Base-by-base conservation (phyloP, 2,113 vertebrate species). In the Austrofundulus limnaeus region DNA sequence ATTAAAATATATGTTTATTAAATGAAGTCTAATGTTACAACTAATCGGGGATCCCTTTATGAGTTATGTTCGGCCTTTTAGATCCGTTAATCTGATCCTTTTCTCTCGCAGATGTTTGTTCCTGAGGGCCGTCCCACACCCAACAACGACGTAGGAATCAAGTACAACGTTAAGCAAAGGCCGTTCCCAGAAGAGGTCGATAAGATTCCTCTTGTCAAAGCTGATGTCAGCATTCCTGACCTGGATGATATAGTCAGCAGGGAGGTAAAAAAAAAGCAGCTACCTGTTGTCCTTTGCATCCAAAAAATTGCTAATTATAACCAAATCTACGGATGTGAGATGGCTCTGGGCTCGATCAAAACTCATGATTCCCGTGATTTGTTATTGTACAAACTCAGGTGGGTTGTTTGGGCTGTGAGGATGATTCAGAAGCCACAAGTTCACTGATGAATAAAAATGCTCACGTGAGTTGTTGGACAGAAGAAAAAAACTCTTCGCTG, bases 101-200 rank as follows among this genome's bases (percentile, higher is more conserved):
- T 72, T 51, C 25, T 71, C 62, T 59, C 80, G 73, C 83, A 98
- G 95, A 92, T 94, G 77, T 98, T 98, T 87, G 92, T 94, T 31
- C 95, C 96, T 13, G 96, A 98, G 80, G 87, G 91, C 77, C 94
- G 95, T 20, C 96, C 96, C 17, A 21, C 91, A 81, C 96, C 96
- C 43, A 95, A 94, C 81, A 94, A 94, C 58, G 92, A 93, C 20
- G 95, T 96, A 75, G 95, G 95, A 9, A 88, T 96, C 79, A 95
- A 92, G 64, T 96, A 95, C 77, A 96, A 90, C 15, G 94, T 97
- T 61, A 97, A 95, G 82, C 96, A 97, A 75, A 94, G 96, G 25
- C 95, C 95, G 14, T 98, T 98, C 85, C 96, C 96, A 17, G 96
- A 98, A 71, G 96, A 98, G 72, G 96, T 98, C 76, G 96, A 98